These are phyloP conservation scores for Phrynocephalus versicolor DNA, from an alignment of 2,113 vertebrate species.

Conservation along the genomic window DNA sequence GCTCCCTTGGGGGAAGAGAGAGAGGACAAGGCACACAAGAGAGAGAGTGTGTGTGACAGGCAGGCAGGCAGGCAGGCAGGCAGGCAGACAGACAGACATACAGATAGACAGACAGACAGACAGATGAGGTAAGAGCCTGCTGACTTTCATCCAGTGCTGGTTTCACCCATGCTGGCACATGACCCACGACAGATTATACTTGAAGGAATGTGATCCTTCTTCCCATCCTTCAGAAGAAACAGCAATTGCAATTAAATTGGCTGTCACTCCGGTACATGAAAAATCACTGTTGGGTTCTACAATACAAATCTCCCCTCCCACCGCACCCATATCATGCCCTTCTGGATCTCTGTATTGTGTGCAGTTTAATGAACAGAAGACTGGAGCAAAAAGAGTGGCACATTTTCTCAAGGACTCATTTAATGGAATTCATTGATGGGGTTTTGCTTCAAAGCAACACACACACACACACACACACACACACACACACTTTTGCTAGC, in stretches of 20 bases:
- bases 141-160: neutral
- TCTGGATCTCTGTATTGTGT: neutral
- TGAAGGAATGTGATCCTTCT: neutral
- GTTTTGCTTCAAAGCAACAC: neutral
- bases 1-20: neutral
- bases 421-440: constrained; percentile 36
- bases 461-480: neutral
- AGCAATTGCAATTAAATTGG: neutral
- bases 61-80: neutral
- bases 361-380: constrained; percentile 22
- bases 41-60: no score
- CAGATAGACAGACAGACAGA: neutral
- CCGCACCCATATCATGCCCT: neutral
- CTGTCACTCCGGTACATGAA: neutral
- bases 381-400: constrained; percentile 54
- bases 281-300: neutral
- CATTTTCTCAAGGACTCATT: constrained; percentile 31
- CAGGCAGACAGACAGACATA: neutral
- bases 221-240: neutral
- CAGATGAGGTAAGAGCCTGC: neutral
- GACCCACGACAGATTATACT: neutral
- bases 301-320: neutral
- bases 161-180: neutral
- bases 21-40: neutral
- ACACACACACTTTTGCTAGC: neutral